A percentile compares a stretch with the other conserved stretches of the same genome.
These are phyloP conservation scores for Gymnoscopelus braueri DNA, from an alignment of 2,797 vertebrate species.

Conservation along the genomic window DNA sequence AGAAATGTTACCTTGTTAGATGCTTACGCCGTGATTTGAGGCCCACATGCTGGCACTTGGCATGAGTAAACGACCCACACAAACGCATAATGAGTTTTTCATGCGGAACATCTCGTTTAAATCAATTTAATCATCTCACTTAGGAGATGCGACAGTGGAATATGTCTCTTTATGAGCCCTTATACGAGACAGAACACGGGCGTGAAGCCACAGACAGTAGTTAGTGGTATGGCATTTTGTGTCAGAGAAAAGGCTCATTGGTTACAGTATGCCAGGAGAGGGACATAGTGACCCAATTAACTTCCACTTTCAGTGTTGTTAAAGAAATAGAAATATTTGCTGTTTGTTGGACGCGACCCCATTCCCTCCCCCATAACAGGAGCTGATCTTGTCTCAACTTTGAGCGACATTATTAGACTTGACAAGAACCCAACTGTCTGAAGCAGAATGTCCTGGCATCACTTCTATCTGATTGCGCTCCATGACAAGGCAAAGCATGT, in stretches of 20 bases:
- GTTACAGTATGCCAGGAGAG: constrained; percentile 59
- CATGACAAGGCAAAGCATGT: constrained; percentile 43
- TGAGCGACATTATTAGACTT: constrained; percentile 61
- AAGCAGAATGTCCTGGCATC: constrained; percentile 43
- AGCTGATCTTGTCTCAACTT: constrained; percentile 71
- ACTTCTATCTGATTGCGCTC: constrained; percentile 55
- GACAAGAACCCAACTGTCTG: constrained; percentile 70
- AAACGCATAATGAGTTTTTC: constrained; percentile 57
- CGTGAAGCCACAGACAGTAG: constrained; percentile 46
- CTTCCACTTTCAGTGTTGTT: constrained; percentile 72
- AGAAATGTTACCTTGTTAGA: constrained; percentile 30
- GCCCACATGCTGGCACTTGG: constrained; percentile 46
- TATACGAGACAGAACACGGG: constrained; percentile 40
- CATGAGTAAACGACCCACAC: constrained; percentile 48
- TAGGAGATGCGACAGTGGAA: constrained; percentile 54
- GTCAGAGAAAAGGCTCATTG: constrained; percentile 22
- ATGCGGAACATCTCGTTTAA: constrained; percentile 62
- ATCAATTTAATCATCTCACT: constrained; percentile 69
- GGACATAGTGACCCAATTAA: constrained; percentile 77
- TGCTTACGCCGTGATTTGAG: constrained; percentile 65
- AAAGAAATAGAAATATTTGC: too few species aligned
- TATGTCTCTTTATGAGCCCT: constrained; percentile 52
- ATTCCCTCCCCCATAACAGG: constrained; percentile 60
- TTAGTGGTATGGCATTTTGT: constrained; percentile 56
- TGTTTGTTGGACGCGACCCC: constrained; percentile 67